A percentile compares a stretch with the other conserved stretches of the same genome.
phyloP scores from a whole-genome alignment of 2,113 vertebrate genomes.

The human (Homo sapiens) region DNA sequence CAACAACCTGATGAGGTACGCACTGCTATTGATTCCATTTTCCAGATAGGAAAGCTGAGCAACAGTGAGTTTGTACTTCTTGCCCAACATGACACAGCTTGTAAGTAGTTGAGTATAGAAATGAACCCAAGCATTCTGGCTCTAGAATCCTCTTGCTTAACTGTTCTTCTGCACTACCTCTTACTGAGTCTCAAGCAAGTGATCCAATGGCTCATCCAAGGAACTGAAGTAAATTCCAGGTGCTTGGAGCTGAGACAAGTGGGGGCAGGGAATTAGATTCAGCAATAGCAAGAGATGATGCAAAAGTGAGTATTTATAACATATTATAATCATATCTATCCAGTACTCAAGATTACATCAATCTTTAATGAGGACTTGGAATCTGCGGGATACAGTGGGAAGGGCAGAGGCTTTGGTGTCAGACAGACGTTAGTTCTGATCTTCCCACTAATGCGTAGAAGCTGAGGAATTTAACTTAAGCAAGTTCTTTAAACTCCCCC shows the following conservation, averaged over 20 bases:
- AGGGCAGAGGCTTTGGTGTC: not conserved
- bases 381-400: not conserved
- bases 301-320: not conserved
- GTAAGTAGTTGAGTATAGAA: not conserved
- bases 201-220: not conserved
- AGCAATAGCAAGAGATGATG: not conserved
- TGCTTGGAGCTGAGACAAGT: not conserved
- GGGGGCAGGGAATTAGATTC: not conserved
- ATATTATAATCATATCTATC: not conserved
- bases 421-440: slow-evolving; percentile 15
- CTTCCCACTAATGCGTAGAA: not conserved
- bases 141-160: not conserved
- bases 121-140: not conserved
- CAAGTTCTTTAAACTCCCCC: slow-evolving; percentile 46
- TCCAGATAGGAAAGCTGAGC: not conserved
- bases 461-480: slow-evolving; percentile 43
- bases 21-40: not conserved
- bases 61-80: not conserved
- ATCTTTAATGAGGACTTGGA: not conserved
- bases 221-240: not conserved
- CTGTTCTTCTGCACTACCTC: not conserved
- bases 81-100: not conserved
- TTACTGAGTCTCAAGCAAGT: not conserved
- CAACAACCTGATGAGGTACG: not conserved
- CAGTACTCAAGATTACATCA: not conserved